A percentile compares a stretch with the other conserved stretches of the same genome.
These are phyloP conservation scores for Heloderma charlesbogerti DNA, from an alignment of 2,113 vertebrate genomes.

Conservation along the genomic window DNA sequence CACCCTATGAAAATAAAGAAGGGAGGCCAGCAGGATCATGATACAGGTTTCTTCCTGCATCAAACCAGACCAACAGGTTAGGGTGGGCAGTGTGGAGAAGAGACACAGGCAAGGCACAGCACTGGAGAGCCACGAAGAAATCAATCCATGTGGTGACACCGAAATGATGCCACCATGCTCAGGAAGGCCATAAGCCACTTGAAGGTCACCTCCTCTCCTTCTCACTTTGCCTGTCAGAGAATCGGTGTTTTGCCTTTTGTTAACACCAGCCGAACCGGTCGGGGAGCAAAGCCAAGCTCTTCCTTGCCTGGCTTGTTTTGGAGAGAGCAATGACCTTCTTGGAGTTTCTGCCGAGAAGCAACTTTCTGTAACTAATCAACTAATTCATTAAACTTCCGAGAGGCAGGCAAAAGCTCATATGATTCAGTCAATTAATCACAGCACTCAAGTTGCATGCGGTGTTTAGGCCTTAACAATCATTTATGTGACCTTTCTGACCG, in stretches of 20 bases:
- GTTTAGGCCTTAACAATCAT: constrained; percentile 52
- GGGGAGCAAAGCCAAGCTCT: background rate
- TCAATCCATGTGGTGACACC: background rate
- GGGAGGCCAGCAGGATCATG: background rate
- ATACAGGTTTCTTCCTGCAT: background rate
- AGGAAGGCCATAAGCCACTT: rapidly evolving
- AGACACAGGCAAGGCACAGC: too few relatives aligned
- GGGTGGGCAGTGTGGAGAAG: too few relatives aligned
- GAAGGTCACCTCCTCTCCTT: background rate
- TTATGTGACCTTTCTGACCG: constrained; percentile 68
- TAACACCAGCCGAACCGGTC: background rate
- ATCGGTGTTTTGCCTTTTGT: background rate
- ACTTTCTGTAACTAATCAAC: constrained; percentile 65
- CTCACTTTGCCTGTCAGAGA: background rate
- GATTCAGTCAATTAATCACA: constrained; percentile 74
- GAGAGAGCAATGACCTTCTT: constrained; percentile 48
- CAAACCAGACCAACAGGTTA: background rate
- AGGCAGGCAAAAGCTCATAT: constrained; percentile 65
- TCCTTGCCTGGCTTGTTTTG: constrained; percentile 32
- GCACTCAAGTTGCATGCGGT: constrained; percentile 34
- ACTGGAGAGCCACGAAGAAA: background rate
- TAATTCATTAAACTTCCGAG: constrained; percentile 67
- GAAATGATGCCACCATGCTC: background rate
- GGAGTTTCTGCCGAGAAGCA: constrained; percentile 40
- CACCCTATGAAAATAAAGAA: background rate